phyloP scores from a whole-genome alignment of 37 sponge, comb jelly and placozoan genomes.

The Ephydatia muelleri region DNA sequence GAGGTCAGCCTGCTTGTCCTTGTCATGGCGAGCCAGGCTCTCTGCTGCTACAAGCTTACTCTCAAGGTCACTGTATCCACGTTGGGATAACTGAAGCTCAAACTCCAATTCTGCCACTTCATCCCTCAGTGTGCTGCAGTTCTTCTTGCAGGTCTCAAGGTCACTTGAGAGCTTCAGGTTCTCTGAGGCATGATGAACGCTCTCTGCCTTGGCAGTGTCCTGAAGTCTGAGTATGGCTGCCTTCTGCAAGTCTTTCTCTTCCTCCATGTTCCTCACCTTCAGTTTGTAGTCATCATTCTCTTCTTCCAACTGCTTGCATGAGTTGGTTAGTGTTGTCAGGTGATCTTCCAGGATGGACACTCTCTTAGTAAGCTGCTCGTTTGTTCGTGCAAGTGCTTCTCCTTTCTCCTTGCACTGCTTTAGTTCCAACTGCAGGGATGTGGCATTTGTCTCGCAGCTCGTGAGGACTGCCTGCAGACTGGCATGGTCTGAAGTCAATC shows the following conservation, averaged over 20 bases:
- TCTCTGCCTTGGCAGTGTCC: conserved; percentile 23
- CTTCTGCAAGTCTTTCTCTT: conserved; percentile 31
- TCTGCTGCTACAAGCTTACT: conserved; percentile 1
- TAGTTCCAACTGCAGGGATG: conserved; percentile 29
- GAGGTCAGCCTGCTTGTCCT: conserved; percentile 7
- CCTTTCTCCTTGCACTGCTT: conserved; percentile 26
- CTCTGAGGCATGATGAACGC: conserved; percentile 34
- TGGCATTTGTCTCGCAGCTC: conserved; percentile 24
- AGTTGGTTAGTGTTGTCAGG: conserved; percentile 28
- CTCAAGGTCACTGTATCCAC: background rate
- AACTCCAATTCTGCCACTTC: conserved; percentile 5
- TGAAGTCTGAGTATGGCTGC: conserved; percentile 39
- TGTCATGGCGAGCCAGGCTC: conserved; percentile 6
- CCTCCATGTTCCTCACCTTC: conserved; percentile 30
- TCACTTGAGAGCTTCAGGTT: conserved; percentile 24
- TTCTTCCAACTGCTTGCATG: conserved; percentile 25
- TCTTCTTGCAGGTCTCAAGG: background rate
- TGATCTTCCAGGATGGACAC: conserved; percentile 13
- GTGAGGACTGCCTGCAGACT: conserved; percentile 49
- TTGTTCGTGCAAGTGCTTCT: conserved; percentile 12
- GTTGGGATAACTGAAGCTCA: conserved; percentile 3
- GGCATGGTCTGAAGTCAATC: conserved; percentile 34
- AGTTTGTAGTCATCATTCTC: conserved; percentile 19
- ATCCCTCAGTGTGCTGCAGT: conserved; percentile 7
- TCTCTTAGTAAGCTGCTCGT: conserved; percentile 14